Base-by-base conservation (phyloP, 1,140 invertebrate species). In the Anagrus nilaparvatae region DNA sequence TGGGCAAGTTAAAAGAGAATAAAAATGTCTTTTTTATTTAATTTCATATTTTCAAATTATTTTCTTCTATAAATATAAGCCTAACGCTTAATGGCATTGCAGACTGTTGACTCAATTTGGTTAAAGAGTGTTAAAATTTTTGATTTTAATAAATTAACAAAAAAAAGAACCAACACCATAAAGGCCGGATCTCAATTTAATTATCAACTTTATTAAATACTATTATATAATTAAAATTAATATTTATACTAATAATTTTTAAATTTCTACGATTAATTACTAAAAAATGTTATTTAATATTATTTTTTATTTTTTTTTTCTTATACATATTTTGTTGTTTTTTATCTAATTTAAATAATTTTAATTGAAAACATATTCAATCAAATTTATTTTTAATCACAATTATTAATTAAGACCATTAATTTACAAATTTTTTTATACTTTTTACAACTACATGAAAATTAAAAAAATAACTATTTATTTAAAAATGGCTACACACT, bases 121-220 rank as follows among this genome's bases (percentile, higher is more conserved):
- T 63, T 61, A 63, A 54, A 57, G 51, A 60, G 54, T 60, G 57
- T 54, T 55, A 49, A 53, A 51, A 38, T 55, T 52, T 43, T 47
- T 46, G 14, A 36, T 46, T 40, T 30, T 40, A 42, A 47, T 40
- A 29, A 35, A 49, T 51, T 50, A 50, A 54, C 48, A 53, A 48
- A 50, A 50, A 53, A 57, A 56, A 66, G 54, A 65, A 63, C 62
- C 61, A 64, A 61, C 62, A 66, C 62, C 63, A 65, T 56, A 63
- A 56, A 65, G 56, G 57, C 50, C 57, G 46, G 50, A 41, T 51
- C 51, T 52, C 50, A 44, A 41, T 21, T 47, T 52, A 9, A 1
- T 30, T 36, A 46, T 20, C 12, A 13, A 34, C 17, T 27, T 45
- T 24, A 43, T 36, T 29, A n/a, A n/a, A n/a, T n/a, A n/a, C n/a